Evolutionary conservation across 2,113 vertebrate genomes (phyloP), one percentile per base, ranked within the genome.

Genomic region (Austrofundulus limnaeus): DNA sequence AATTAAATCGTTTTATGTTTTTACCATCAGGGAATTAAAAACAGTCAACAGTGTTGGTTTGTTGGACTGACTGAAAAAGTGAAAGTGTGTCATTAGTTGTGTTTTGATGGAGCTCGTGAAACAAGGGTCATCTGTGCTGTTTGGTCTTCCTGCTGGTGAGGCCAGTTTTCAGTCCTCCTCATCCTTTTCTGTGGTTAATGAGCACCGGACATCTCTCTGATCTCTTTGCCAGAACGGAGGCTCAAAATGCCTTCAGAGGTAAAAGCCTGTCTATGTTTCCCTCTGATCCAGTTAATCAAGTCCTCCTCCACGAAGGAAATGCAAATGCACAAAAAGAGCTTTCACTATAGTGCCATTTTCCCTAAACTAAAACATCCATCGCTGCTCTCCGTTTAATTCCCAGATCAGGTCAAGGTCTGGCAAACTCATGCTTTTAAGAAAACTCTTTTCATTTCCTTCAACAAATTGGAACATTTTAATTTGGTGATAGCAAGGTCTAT

Each of bases 161-260:
- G 64, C 60, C 78, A 66, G 77, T 77, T 87, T 87, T 87, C n/a
- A 90, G 81, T 72, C 61, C 53, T 70, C 56, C 55, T 21, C 60
- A 64, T 75, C 58, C 60, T 78, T 66, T 77, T 72, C 81, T 78
- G 81, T 79, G 64, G 71, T 87, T 80, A 74, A 87, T 78, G 80
- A 84, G 80, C 63, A 34, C 66, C 20, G 67, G 72, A 42, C 70
- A 34, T 77, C 85, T 81, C 80, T 82, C 77, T 72, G 70, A 77
- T 77, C 82, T 64, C 54, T 58, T 58, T 66, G 74, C 78, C 73
- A 77, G 45, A 54, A 73, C 57, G 48, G 52, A 48, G 56, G 34
- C 68, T 82, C 79, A 86, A 88, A 89, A 72, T 74, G 77, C 39
- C 57, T 78, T 61, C 74, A 58, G 68, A 78, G 76, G 49, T 62